A percentile compares a stretch with the other conserved stretches of the same genome.
phyloP scores from a whole-genome alignment of 2,113 vertebrate genomes.

The Rhinoderma darwinii region DNA sequence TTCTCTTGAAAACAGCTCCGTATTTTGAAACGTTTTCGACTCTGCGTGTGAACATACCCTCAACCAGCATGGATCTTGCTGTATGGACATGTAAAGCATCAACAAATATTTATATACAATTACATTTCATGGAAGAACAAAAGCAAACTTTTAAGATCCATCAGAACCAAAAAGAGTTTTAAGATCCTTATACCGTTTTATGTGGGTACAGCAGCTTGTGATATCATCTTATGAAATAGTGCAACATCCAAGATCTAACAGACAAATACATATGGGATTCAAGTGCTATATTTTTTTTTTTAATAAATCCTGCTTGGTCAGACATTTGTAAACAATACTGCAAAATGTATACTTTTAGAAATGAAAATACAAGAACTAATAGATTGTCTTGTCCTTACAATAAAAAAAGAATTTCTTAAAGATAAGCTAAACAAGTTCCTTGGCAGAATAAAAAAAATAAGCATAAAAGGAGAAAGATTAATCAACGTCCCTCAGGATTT shows the following conservation, averaged over 20 bases:
- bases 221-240: neutral
- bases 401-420: neutral
- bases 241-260: neutral
- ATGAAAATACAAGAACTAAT: constrained; percentile 13
- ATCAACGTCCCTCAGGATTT: neutral
- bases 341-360: constrained; percentile 17
- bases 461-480: neutral
- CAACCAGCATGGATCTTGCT: no score
- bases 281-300: constrained; percentile 49
- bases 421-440: neutral
- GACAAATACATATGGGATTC: neutral
- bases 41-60: no score
- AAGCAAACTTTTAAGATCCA: no score
- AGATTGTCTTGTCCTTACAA: constrained; percentile 3
- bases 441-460: constrained; percentile 29
- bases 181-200: neutral
- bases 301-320: constrained; percentile 8
- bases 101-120: no score
- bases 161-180: neutral
- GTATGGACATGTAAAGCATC: no score
- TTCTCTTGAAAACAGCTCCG: no score
- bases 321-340: constrained; percentile 24
- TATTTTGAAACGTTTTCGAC: no score
- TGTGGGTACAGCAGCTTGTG: neutral
- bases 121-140: no score